Conservation (phyloP, 2,113 vertebrate genomes). For the Ochotona princeps region DNA sequence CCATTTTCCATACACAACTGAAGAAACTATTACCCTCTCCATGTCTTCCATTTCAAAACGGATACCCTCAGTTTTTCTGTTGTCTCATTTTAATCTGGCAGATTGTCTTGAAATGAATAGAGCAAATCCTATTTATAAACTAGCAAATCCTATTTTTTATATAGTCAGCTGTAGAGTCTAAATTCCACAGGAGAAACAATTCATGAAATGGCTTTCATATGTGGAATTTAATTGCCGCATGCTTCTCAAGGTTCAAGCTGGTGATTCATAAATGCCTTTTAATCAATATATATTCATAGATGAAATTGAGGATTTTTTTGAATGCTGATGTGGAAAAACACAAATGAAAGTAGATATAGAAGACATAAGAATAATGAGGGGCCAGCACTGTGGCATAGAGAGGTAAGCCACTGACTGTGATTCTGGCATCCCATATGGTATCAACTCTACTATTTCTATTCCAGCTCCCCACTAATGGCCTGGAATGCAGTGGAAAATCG, state of each 20-base stretch:
- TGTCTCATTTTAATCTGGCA: not conserved
- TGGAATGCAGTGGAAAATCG: too few species aligned
- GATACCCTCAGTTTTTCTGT: not conserved
- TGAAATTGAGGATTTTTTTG: not conserved
- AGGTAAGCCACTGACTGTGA: too few species aligned
- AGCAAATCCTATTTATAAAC: not conserved
- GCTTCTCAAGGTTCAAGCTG: not conserved
- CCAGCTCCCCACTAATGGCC: too few species aligned
- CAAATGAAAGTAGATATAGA: not conserved
- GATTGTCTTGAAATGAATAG: not conserved
- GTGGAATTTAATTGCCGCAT: not conserved
- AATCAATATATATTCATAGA: not conserved
- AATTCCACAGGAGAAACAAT: not conserved
- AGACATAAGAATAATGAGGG: not conserved
- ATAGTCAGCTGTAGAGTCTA: not conserved
- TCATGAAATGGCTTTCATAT: not conserved
- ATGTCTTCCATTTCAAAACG: not conserved
- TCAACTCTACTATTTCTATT: too few species aligned
- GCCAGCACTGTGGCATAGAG: too few species aligned
- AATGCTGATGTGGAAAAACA: not conserved
- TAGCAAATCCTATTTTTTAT: not conserved
- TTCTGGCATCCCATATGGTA: too few species aligned
- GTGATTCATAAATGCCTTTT: not conserved
- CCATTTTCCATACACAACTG: not conserved
- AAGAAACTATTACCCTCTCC: not conserved